Evolutionary conservation across 2,888 invertebrate species (phyloP), one percentile per base, ranked within the genome.

Genomic region (Drosophila cracens): DNA sequence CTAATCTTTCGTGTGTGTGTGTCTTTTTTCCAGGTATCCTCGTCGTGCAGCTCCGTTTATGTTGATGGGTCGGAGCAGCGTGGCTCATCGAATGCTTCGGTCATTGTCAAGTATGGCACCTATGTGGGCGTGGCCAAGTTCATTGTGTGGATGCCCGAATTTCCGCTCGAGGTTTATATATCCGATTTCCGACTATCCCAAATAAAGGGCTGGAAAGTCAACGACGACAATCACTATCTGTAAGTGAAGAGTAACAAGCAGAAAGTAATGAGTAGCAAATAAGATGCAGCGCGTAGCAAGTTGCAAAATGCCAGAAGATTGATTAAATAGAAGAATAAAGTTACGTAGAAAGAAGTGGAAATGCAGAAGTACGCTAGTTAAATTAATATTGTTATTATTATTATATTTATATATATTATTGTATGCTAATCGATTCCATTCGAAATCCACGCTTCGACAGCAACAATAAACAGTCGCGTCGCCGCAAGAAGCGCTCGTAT

Each of bases 121-220:
- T 97, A 97, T 93, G 97, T 96, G 31, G 98, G 98, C 18, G 94
- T 97, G 74, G 97, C 98, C 3, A 95, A 96, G 72, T 98, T 98
- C 92, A 97, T 97, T 25, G 98, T 99, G 2, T 99, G 99, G 99
- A 98, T 98, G 96, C 99, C 99, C 0, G 98, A 98, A 92, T 96
- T 98, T 90, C 98, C 98, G 0, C 94, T 99, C 67, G 98, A 98
- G 92, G 96, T 99, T 36, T 96, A 97, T 83, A 96, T 99, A 6
- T 96, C 96, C 21, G 99, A 99, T 93, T 96, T 96, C 81, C 95
- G 97, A 78, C 94, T 99, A 67, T 98, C 98, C 66, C 98, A 98
- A 94, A 96, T 99, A 83, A 97, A 98, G 94, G 97, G 97, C 51
- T 99, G 99, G 99, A 96, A 97, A 92, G 97, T 98, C 52, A 96